Base-by-base conservation (phyloP, 2,113 vertebrate species). In the Antechinus flavipes region DNA sequence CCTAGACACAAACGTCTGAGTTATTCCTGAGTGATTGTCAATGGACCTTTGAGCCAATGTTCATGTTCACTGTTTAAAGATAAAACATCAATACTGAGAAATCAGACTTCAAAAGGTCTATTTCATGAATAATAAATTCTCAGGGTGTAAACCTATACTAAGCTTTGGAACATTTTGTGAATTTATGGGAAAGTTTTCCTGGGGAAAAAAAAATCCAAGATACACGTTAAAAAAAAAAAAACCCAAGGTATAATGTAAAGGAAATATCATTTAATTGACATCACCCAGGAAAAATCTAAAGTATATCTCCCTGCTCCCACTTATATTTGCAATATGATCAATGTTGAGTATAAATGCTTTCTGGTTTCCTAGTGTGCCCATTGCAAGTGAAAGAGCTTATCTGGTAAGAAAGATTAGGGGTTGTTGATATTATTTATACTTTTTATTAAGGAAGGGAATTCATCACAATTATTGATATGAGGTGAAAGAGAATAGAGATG, bases 101-200 rank as follows among this genome's bases (percentile, higher is more conserved):
- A 98, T 97, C 97, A 98, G 97, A 98, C 98, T 98, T 98, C 98
- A 98, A 98, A 98, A 98, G 96, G 94, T 96, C 96, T 98, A 97
- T 97, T 98, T 98, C 97, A 98, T 98, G 98, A 98, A 98, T 98
- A 98, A 98, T 98, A 98, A 98, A 98, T 98, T 98, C 98, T 98
- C 98, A 98, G 98, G 76, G 97, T 98, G 91, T 98, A 98, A 98
- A 98, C 97, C 96, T 97, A 96, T 96, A 96, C 89, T 92, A 98
- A 97, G 96, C 42, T 9, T 97, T 98, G 98, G 98, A 98, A 98
- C 52, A 22, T 96, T 98, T 98, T 98, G 94, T 98, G 97, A 98
- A 97, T 98, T 98, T 98, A 96, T 95, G 96, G 96, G 95, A 92
- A 98, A 97, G 90, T 98, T 97, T 98, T 98, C 91, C 95, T 92